A percentile compares a stretch with the other conserved stretches of the same genome.
These are phyloP conservation scores for Spatulosminthurus flaviceps DNA, from an alignment of 2,888 invertebrate species.

Conservation along the genomic window DNA sequence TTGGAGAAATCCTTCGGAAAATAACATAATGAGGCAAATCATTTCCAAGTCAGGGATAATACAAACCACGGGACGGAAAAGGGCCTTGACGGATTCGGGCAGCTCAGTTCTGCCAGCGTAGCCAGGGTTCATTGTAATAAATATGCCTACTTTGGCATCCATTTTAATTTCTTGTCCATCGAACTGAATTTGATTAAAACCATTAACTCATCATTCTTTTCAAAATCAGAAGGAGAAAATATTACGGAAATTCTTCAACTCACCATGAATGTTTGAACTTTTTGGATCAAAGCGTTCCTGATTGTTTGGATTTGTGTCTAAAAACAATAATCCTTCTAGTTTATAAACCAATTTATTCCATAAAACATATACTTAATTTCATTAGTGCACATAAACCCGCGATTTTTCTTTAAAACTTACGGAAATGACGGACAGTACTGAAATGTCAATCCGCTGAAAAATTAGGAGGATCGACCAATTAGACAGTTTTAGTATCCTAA, in stretches of 20 bases:
- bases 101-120: slow-evolving; percentile 89
- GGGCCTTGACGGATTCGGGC: slow-evolving; percentile 89
- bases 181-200: slow-evolving; percentile 71
- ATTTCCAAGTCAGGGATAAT: slow-evolving; percentile 90
- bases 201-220: neutral
- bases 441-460: slow-evolving; percentile 80
- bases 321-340: neutral
- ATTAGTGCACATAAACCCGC: too few species aligned
- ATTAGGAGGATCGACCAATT: neutral
- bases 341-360: too few species aligned
- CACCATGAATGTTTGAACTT: slow-evolving; percentile 79
- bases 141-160: slow-evolving; percentile 88
- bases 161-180: slow-evolving; percentile 83
- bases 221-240: neutral
- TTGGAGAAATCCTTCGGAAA: slow-evolving; percentile 89
- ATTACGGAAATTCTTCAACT: neutral
- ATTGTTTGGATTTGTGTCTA: slow-evolving; percentile 88
- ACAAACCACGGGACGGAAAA: slow-evolving; percentile 91
- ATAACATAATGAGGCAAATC: slow-evolving; percentile 90
- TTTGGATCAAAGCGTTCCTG: slow-evolving; percentile 80
- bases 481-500: too few species aligned
- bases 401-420: slow-evolving; percentile 14
- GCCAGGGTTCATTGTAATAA: slow-evolving; percentile 95
- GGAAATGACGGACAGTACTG: slow-evolving; percentile 91
- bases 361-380: too few species aligned